phyloP scores from a whole-genome alignment of 2,888 invertebrate genomes.

The Callimorpha dominula region DNA sequence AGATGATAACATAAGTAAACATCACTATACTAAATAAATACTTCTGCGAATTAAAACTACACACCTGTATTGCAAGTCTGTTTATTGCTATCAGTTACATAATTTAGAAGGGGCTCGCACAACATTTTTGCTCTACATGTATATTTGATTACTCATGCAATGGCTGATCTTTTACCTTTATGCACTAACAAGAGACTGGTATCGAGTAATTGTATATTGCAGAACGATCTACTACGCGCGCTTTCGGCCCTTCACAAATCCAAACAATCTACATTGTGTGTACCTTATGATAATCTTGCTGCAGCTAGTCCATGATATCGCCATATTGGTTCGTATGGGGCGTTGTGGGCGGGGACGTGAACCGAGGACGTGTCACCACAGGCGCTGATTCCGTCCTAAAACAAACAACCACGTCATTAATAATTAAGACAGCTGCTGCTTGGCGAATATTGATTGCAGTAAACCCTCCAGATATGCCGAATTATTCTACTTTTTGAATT shows the following conservation, averaged over 20 bases:
- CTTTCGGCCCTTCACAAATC: background rate
- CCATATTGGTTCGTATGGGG: constrained; percentile 75
- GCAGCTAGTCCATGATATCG: constrained; percentile 69
- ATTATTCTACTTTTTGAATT: background rate
- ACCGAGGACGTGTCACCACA: constrained; percentile 53
- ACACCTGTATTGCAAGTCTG: background rate
- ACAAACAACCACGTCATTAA: constrained; percentile 30
- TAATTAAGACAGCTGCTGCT: constrained; percentile 1
- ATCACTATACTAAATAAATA: background rate
- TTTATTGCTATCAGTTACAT: constrained; percentile 10
- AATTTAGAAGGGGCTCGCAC: constrained; percentile 4
- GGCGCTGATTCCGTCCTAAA: constrained; percentile 66
- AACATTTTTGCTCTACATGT: background rate
- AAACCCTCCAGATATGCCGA: background rate
- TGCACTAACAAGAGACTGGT: background rate
- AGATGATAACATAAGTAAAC: background rate
- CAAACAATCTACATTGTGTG: background rate
- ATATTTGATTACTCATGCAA: constrained; percentile 8
- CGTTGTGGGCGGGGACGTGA: constrained; percentile 43
- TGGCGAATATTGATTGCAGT: background rate
- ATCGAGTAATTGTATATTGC: constrained; percentile 5
- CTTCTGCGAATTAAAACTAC: background rate
- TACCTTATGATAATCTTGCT: background rate
- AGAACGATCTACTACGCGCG: background rate
- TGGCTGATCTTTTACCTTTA: background rate